Evolutionary conservation across 2,888 invertebrate species (phyloP), one percentile per base, ranked within the genome.

Genomic region (Leucoma salicis): DNA sequence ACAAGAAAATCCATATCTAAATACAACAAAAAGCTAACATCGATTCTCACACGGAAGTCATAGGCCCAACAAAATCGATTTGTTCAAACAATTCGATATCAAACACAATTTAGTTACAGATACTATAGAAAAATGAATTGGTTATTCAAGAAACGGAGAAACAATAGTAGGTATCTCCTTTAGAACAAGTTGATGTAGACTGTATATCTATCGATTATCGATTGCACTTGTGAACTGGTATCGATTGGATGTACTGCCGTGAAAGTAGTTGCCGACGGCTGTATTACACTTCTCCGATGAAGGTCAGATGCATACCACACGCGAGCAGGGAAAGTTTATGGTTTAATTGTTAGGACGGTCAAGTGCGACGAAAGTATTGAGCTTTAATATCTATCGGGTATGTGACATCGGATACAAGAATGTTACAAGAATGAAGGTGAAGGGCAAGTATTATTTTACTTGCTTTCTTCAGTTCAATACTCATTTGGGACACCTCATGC

Each of bases 321-420:
- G 43, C 49, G 35, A 45, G 61, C 74, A 80, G 85, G 82, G 86
- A 86, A 85, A 86, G 86, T 85, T 74, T 66, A 76, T 74, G 55
- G 58, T 63, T 62, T 78, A 77, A 79, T 81, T 81, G 74, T 68
- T 62, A 63, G 42, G 35, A 35, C 70, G 74, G 81, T 80, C 82
- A 82, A 81, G 82, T 80, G 78, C 74, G 74, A 71, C 67, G 71
- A 71, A 47, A 62, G 74, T 71, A 70, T 57, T 27, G 35, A 46
- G 39, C 50, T 49, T 49, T 49, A 33, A 35, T 39, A 18, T 44
- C 13, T 46, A 18, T 39, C n/a, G n/a, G n/a, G n/a, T n/a, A n/a
- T n/a, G n/a, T n/a, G n/a, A n/a, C n/a, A n/a, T n/a, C n/a, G n/a
- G n/a, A n/a, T n/a, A n/a, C n/a, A n/a, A n/a, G n/a, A n/a, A n/a